Base-by-base conservation (phyloP, 2,888 invertebrate genomes). In the Acrobasis suavella region DNA sequence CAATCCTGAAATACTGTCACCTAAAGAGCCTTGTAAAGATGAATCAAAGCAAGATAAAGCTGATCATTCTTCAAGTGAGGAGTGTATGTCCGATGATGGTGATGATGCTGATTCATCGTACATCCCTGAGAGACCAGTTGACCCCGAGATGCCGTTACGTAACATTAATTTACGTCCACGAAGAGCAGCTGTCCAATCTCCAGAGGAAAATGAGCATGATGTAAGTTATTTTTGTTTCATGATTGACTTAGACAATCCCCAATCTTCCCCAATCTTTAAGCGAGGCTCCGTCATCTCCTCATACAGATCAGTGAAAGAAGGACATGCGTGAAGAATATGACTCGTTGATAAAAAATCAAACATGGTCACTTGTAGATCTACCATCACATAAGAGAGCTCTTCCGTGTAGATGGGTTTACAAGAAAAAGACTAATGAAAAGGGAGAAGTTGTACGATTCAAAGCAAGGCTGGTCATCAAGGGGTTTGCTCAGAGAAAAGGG, bases 401-500 rank as follows among this genome's bases (percentile, higher is more conserved):
- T 1, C 46, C 51, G 32, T 60, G 60, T 54, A 60, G 54, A 46
- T 60, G 60, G 60, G 52, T 60, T 14, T 16, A 52, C 65, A 63
- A 46, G 39, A 10, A 9, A 8, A 55, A 55, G n/a, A 32, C 37
- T 2, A 63, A 68, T 58, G 50, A 64, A 15, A 58, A 64, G 42
- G 66, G 65, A n/a, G 59, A 64, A 0, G 62, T 68, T 39, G 14
- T 58, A 9, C 16, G 64, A 16, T 69, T 52, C 61, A 71, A 69
- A 46, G 68, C 70, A 16, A 62, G 67, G 55, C 46, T 67, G 7
- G 66, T 72, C 0, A 65, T 69, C 0, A 71, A 70, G 58, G 70
- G 68, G 0, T 68, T 42, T 63, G 63, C 65, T 16, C 74, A 72
- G 55, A 71, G 51, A 60, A 69, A 67, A 63, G 68, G 72, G 1